Evolutionary conservation across 2,113 vertebrate species (phyloP).

Genomic region (Anguilla japonica): DNA sequence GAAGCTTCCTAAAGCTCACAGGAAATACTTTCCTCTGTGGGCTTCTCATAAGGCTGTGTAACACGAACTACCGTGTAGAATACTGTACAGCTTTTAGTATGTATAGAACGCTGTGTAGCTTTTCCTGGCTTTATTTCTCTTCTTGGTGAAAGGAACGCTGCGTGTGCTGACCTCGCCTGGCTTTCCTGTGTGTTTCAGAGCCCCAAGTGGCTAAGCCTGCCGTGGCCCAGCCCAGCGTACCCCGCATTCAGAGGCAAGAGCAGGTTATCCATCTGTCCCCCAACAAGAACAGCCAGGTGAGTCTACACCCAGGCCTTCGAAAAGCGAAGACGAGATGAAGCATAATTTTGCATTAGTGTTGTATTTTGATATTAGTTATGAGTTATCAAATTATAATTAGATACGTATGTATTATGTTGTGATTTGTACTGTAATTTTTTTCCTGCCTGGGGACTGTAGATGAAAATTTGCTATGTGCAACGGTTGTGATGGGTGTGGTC

Average conservation of each 20-base stretch:
- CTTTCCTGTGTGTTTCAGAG: conserved; percentile 70
- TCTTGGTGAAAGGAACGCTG: not conserved
- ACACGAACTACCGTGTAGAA: not conserved
- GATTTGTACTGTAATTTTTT: too few relatives aligned
- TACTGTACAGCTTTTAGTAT: not conserved
- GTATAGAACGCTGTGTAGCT: not conserved
- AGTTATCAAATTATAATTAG: too few relatives aligned
- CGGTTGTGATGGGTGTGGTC: too few relatives aligned
- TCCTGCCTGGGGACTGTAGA: too few relatives aligned
- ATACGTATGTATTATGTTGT: too few relatives aligned
- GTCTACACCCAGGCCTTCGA: not conserved
- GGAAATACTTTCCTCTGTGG: not conserved
- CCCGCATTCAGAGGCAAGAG: conserved; percentile 82
- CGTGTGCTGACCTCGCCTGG: not conserved
- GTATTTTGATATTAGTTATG: too few relatives aligned
- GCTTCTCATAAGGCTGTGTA: not conserved
- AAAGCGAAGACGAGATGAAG: not conserved
- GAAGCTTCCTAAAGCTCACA: not conserved
- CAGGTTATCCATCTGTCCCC: conserved; percentile 83
- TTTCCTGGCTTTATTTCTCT: not conserved
- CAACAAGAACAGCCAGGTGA: conserved; percentile 86
- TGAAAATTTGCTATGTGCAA: too few relatives aligned
- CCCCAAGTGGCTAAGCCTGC: conserved; percentile 76
- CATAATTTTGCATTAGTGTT: too few relatives aligned
- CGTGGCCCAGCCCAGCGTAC: conserved; percentile 78